Base-by-base conservation (phyloP, 1,140 invertebrate species). In the Drosophila punjabiensis region DNA sequence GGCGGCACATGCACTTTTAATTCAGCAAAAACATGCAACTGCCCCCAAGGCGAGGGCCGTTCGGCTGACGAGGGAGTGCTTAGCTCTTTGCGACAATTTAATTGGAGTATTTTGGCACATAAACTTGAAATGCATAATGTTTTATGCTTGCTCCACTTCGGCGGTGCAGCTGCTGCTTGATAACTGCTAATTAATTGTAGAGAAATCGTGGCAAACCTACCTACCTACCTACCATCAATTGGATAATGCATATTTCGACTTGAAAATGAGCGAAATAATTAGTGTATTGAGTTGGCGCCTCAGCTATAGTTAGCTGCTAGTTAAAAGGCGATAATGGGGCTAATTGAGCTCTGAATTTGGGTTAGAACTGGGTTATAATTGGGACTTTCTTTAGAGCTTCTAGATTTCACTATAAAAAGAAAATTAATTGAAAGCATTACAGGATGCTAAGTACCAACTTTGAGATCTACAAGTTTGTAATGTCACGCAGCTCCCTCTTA, bases 21-120 rank as follows among this genome's bases (percentile, higher is more conserved):
- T 88, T 89, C 86, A 88, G 82, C 86, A 85, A 90, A 90, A 88
- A 89, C 85, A 88, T 88, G 85, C 85, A 88, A 88, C 86, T 82
- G 67, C 70, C 69, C 69, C 68, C 66, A 28, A 58, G 48, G 59
- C 59, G 52, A 18, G 41, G 52, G 16, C 30, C 13, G 32, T 16
- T 8, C n/a, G 24, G n/a, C 39, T 28, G 35, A 41, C 20, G 55
- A 28, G 50, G 66, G 56, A 55, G 55, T 76, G 45, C 53, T 37
- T 33, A 7, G 35, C 55, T 58, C 56, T 77, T 45, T 58, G 68
- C 79, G 85, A 88, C 83, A 86, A 77, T 86, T 82, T 86, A 86
- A 86, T 86, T 86, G 79, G 62, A 79, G 79, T 86, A 82, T 73
- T 79, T 63, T 86, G 75, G 82, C 82, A 82, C 79, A 82, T 86